phyloP scores from a whole-genome alignment of 2,797 vertebrate genomes.

The Acestrorhynchus altus region DNA sequence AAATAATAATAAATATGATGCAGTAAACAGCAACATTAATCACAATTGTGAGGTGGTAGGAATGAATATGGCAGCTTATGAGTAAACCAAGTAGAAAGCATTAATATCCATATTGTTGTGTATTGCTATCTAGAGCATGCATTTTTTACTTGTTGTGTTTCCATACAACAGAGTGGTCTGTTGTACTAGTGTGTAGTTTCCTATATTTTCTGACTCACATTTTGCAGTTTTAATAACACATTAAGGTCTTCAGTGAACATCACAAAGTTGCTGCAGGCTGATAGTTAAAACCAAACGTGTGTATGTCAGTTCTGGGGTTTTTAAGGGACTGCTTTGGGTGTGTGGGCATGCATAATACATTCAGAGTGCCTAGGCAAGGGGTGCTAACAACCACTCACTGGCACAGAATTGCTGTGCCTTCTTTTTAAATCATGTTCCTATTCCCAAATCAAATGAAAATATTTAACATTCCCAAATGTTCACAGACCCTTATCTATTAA shows the following conservation, averaged over 20 bases:
- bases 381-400: constrained; percentile 15
- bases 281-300: constrained; percentile 19
- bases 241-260: not conserved
- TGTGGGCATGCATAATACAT: constrained; percentile 35
- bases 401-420: constrained; percentile 32
- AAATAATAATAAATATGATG: no score
- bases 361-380: constrained; percentile 34
- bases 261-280: constrained; percentile 8
- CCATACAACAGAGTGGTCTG: not conserved
- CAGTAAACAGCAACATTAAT: no score
- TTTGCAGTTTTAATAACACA: constrained; percentile 17
- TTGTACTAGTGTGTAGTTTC: not conserved
- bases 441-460: constrained; percentile 29
- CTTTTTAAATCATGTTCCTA: constrained; percentile 35
- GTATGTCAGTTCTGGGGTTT: constrained; percentile 1
- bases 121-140: not conserved
- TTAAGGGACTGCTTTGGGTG: constrained; percentile 21
- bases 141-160: not conserved
- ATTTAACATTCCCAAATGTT: constrained; percentile 16
- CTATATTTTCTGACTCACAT: not conserved
- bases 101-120: not conserved
- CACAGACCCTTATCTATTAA: not conserved
- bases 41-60: no score
- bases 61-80: no score
- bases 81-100: no score